phyloP scores from a whole-genome alignment of 2,797 vertebrate species.

The Parotocinclus haroldoi region DNA sequence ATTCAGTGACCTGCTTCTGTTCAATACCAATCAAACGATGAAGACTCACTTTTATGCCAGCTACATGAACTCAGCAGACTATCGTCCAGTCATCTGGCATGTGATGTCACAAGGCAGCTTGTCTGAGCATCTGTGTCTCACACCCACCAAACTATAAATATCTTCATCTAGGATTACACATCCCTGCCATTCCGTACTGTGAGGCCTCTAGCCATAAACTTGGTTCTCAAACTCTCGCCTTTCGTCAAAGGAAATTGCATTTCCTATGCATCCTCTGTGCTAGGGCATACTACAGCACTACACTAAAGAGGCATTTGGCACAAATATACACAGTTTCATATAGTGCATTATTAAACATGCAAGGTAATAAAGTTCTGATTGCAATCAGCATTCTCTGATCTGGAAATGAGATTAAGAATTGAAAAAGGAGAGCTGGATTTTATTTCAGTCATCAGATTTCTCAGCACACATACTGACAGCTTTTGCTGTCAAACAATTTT shows the following conservation, averaged over 20 bases:
- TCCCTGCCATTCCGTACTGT: constrained; percentile 26
- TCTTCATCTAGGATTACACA: constrained; percentile 45
- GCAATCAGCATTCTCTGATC: too few species aligned
- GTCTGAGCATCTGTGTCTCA: constrained; percentile 47
- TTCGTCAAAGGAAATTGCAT: constrained; percentile 41
- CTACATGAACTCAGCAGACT: constrained; percentile 37
- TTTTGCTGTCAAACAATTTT: too few species aligned
- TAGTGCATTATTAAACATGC: too few species aligned
- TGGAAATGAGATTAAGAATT: too few species aligned
- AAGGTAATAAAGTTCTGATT: too few species aligned
- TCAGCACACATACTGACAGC: too few species aligned
- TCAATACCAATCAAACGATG: too few species aligned
- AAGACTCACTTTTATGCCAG: neutral
- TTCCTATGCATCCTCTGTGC: constrained; percentile 19
- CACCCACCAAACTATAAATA: constrained; percentile 53
- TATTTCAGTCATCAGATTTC: too few species aligned
- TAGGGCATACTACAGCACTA: constrained; percentile 1
- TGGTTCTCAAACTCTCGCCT: constrained; percentile 24
- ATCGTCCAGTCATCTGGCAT: constrained; percentile 39
- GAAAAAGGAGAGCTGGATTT: too few species aligned
- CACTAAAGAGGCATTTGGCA: neutral
- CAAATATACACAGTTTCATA: neutral
- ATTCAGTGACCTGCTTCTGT: too few species aligned
- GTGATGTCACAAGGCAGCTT: constrained; percentile 46
- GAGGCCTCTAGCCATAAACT: constrained; percentile 17